These are phyloP conservation scores for Chrysolina oricalcia DNA, from an alignment of 2,888 invertebrate species.

Conservation along the genomic window DNA sequence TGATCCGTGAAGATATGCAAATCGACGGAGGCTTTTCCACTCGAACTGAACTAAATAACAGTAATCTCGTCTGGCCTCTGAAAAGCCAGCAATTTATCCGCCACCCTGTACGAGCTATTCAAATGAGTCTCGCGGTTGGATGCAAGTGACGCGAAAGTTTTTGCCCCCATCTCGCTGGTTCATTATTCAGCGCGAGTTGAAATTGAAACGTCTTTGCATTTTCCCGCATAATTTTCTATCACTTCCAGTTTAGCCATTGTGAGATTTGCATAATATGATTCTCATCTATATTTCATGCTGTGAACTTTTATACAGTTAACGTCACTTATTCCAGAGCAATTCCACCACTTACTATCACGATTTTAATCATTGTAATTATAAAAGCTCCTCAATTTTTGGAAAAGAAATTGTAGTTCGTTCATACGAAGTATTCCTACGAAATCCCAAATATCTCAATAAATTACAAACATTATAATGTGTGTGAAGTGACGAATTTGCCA, in stretches of 20 bases:
- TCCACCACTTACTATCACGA: no score
- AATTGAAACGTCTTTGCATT: not conserved
- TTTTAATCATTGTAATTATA: no score
- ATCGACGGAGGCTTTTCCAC: not conserved
- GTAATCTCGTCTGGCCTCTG: not conserved
- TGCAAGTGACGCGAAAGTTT: conserved; percentile 6
- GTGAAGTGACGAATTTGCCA: no score
- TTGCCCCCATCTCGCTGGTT: not conserved
- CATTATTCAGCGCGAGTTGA: not conserved
- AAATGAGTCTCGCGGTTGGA: not conserved
- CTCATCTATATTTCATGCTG: not conserved
- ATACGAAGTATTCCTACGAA: not conserved
- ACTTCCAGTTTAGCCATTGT: not conserved
- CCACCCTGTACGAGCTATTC: not conserved
- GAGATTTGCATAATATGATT: not conserved
- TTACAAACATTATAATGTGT: no score
- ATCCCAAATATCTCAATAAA: no score
- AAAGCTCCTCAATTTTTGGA: no score
- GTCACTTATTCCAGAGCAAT: no score
- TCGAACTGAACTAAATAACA: not conserved
- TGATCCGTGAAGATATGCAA: not conserved
- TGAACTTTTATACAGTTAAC: no score
- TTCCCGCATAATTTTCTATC: not conserved
- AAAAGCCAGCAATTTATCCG: not conserved
- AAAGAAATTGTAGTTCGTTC: no score